phyloP scores from a whole-genome alignment of 2,113 vertebrate genomes.

The Saguinus midas region DNA sequence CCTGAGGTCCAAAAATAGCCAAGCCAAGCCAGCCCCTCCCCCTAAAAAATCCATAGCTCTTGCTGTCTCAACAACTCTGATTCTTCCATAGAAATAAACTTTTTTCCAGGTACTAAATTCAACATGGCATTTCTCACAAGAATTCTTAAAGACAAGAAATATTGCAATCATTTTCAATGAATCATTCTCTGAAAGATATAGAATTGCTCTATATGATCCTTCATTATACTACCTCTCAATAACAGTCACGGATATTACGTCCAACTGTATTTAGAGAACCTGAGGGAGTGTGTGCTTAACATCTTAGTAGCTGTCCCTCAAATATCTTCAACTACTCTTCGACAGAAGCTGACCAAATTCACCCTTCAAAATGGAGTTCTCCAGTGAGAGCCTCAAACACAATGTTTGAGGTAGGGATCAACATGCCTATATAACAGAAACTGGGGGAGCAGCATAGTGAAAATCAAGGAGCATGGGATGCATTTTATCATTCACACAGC shows the following conservation, averaged over 20 bases:
- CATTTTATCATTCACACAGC: background rate
- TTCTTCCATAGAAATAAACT: background rate
- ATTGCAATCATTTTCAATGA: background rate
- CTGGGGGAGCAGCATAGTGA: background rate
- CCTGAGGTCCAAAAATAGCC: background rate
- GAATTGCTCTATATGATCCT: background rate
- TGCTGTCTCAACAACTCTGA: background rate
- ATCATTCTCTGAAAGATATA: conserved; percentile 5
- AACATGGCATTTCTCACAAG: background rate
- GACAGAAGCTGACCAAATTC: background rate
- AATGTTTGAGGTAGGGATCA: background rate
- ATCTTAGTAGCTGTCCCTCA: background rate
- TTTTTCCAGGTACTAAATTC: conserved; percentile 2
- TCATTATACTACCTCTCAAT: background rate
- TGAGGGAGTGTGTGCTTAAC: background rate
- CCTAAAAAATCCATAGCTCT: background rate
- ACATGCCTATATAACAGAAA: background rate
- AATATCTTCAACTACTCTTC: conserved; percentile 12
- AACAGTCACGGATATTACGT: background rate
- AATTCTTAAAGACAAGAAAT: background rate
- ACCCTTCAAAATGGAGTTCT: background rate
- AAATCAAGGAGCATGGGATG: background rate
- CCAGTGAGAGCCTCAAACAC: background rate
- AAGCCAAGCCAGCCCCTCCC: background rate
- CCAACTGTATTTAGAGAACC: background rate